A percentile compares a stretch with the other conserved stretches of the same genome.
Conservation (phyloP, 2,113 vertebrate genomes). For the Marmota monax region DNA sequence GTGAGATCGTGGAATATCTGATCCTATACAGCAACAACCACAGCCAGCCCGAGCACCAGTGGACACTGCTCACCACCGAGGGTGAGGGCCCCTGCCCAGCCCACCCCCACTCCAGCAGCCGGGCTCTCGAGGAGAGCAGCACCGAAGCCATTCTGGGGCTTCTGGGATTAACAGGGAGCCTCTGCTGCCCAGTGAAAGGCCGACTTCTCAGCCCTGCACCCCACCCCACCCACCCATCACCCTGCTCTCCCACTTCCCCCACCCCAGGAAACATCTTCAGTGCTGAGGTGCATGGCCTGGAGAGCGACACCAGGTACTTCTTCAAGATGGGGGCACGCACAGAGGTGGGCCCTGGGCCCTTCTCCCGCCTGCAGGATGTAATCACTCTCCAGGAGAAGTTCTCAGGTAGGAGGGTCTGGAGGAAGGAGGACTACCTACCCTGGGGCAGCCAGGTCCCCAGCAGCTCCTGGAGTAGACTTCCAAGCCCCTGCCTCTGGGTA, state of each 20-base stretch:
- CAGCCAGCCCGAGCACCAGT: constrained; percentile 93
- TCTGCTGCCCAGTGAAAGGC: background rate
- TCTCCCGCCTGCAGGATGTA: constrained; percentile 93
- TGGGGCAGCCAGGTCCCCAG: fast-evolving
- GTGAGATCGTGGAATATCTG: constrained; percentile 94
- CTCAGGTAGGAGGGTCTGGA: constrained; percentile 83
- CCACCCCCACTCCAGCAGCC: background rate
- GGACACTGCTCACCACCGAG: constrained; percentile 94
- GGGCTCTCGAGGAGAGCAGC: background rate
- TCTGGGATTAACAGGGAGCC: background rate
- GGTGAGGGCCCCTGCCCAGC: constrained; percentile 86
- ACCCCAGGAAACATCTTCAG: constrained; percentile 93
- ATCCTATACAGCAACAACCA: constrained; percentile 94
- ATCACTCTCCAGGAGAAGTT: constrained; percentile 91
- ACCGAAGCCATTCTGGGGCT: background rate
- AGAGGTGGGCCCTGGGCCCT: constrained; percentile 94
- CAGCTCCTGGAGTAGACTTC: background rate
- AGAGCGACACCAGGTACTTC: constrained; percentile 94
- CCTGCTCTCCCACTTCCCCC: constrained; percentile 16
- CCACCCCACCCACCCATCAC: background rate
- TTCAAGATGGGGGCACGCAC: constrained; percentile 97
- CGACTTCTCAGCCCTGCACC: background rate
- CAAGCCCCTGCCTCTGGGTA: background rate
- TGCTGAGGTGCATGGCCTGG: constrained; percentile 92
- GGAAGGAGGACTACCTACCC: no score